phyloP scores from a whole-genome alignment of 2,888 invertebrate genomes.

The Ornithoptera priamus region DNA sequence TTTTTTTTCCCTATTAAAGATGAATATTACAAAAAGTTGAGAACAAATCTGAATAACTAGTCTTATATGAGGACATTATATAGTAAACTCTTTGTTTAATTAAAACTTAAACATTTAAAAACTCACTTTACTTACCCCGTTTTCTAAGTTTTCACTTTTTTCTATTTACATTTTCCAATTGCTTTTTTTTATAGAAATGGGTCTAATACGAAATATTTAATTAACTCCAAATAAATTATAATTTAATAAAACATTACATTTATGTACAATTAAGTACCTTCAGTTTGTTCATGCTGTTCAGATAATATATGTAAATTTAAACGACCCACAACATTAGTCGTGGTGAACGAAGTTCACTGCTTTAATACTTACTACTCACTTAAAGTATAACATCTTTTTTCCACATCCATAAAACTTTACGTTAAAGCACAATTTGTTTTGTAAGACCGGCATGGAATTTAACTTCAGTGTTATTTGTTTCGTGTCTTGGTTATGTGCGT shows the following conservation, averaged over 20 bases:
- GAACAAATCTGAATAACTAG: too few relatives aligned
- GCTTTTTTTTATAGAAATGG: background rate
- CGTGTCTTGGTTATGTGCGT: background rate
- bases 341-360: slow-evolving; percentile 30
- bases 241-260: slow-evolving; percentile 22
- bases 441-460: slow-evolving; percentile 3
- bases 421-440: background rate
- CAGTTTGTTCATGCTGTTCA: slow-evolving; percentile 56
- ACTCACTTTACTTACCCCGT: too few relatives aligned
- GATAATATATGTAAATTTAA: slow-evolving; percentile 59
- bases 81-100: too few relatives aligned
- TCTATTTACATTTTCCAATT: background rate
- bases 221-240: slow-evolving; percentile 4
- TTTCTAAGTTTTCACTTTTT: too few relatives aligned
- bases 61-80: too few relatives aligned
- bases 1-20: too few relatives aligned
- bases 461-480: background rate
- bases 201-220: background rate
- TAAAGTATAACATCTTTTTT: slow-evolving; percentile 14
- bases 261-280: slow-evolving; percentile 46
- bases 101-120: too few relatives aligned
- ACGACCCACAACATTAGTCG: slow-evolving; percentile 39
- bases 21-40: too few relatives aligned
- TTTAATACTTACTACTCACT: slow-evolving; percentile 23
- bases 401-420: background rate